A percentile compares a stretch with the other conserved stretches of the same genome.
phyloP scores from a whole-genome alignment of 2,797 vertebrate genomes.

The Enteromius argenteus region DNA sequence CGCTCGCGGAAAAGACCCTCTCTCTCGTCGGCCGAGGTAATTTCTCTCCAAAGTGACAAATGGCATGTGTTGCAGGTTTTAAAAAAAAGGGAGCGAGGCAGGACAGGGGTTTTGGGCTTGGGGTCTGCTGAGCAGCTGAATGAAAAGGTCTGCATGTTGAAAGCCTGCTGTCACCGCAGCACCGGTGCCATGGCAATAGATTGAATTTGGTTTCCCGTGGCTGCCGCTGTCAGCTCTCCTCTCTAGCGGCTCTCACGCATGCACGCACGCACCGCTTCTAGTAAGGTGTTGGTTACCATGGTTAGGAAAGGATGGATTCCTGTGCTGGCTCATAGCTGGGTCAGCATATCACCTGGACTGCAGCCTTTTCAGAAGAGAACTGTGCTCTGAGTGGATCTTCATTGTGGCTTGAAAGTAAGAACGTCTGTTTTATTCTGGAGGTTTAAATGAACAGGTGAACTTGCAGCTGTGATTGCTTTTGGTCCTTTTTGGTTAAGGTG shows the following conservation, averaged over 20 bases:
- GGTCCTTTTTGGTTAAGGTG: conserved; percentile 1
- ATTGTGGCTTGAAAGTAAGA: conserved; percentile 46
- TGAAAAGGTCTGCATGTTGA: conserved; percentile 68
- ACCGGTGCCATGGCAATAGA: conserved; percentile 78
- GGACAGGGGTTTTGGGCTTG: conserved; percentile 60
- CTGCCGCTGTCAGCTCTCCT: conserved; percentile 41
- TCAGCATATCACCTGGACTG: conserved; percentile 70
- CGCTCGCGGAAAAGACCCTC: conserved; percentile 64
- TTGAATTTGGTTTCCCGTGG: conserved; percentile 62
- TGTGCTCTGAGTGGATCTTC: conserved; percentile 57
- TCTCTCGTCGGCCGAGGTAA: conserved; percentile 72
- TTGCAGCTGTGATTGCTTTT: conserved; percentile 48
- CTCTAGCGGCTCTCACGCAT: conserved; percentile 33
- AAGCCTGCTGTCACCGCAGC: conserved; percentile 70
- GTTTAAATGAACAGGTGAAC: conserved; percentile 26
- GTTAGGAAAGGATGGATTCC: conserved; percentile 74
- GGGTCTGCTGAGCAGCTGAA: conserved; percentile 69
- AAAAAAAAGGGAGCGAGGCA: conserved; percentile 33
- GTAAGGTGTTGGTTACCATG: conserved; percentile 81
- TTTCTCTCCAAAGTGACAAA: conserved; percentile 66
- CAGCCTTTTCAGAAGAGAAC: conserved; percentile 66
- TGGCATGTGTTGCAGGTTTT: conserved; percentile 56
- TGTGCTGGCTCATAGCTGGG: conserved; percentile 71
- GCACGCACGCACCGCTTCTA: conserved; percentile 58
- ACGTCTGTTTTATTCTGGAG: conserved; percentile 42